A percentile compares a stretch with the other conserved stretches of the same genome.
These are phyloP conservation scores for Sepioteuthis lessoniana DNA, from an alignment of 2,888 invertebrate species.

Conservation along the genomic window DNA sequence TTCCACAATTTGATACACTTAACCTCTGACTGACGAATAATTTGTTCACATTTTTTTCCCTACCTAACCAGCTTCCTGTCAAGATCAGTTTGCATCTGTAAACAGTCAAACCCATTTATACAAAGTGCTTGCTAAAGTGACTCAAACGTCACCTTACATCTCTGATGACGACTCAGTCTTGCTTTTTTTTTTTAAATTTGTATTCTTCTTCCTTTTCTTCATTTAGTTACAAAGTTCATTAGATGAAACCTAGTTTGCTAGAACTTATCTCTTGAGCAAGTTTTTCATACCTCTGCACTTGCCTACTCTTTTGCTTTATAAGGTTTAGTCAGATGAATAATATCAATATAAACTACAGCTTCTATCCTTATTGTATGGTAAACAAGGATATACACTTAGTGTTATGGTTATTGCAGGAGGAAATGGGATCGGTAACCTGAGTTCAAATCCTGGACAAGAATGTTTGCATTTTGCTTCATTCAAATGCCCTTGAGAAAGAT, in stretches of 20 bases:
- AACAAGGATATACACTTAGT: too few relatives aligned
- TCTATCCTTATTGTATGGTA: too few relatives aligned
- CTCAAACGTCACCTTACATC: constrained; percentile 6
- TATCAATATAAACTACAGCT: too few relatives aligned
- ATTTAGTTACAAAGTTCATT: neutral
- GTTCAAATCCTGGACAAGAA: too few relatives aligned
- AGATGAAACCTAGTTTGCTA: neutral
- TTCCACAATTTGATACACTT: neutral
- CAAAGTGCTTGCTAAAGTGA: constrained; percentile 8
- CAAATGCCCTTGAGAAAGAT: too few relatives aligned
- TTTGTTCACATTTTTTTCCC: neutral
- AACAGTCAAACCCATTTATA: constrained; percentile 23
- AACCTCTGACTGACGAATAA: neutral
- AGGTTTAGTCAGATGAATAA: neutral
- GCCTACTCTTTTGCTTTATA: neutral
- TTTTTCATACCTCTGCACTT: neutral
- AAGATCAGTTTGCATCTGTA: neutral
- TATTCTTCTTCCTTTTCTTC: neutral
- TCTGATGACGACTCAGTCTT: neutral
- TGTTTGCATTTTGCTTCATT: too few relatives aligned
- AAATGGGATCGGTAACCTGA: too few relatives aligned
- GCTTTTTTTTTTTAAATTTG: neutral
- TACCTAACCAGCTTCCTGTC: neutral
- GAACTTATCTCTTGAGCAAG: neutral
- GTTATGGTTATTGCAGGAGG: too few relatives aligned